phyloP scores from a whole-genome alignment of 2,797 vertebrate genomes.

The Kryptolebias ocellatus region DNA sequence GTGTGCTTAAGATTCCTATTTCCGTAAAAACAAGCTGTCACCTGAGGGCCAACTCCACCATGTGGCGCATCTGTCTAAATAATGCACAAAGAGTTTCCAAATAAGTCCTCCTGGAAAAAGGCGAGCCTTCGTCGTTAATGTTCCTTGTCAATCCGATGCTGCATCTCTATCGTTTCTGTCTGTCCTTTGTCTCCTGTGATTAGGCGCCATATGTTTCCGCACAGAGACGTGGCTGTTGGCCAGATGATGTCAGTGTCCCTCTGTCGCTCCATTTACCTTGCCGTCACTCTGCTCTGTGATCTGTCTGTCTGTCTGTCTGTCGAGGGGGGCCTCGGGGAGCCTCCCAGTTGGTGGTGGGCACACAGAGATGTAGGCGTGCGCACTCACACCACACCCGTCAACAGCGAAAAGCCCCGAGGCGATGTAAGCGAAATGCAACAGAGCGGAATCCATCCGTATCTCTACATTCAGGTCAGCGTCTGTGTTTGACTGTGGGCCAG shows the following conservation, averaged over 20 bases:
- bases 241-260: conserved; percentile 64
- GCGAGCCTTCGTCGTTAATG: not conserved
- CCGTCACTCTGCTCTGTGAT: conserved; percentile 8
- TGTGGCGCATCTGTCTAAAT: conserved; percentile 2
- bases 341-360: conserved; percentile 15
- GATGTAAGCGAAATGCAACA: conserved; percentile 41
- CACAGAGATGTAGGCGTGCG: not conserved
- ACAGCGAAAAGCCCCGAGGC: conserved; percentile 50
- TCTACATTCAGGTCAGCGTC: conserved; percentile 66
- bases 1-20: not conserved
- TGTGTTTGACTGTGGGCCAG: conserved; percentile 5
- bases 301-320: conserved; percentile 18
- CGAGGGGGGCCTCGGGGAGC: conserved; percentile 15
- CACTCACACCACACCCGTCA: conserved; percentile 16
- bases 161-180: conserved; percentile 21
- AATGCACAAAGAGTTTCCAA: conserved; percentile 18
- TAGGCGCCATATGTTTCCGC: conserved; percentile 52
- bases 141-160: conserved; percentile 1
- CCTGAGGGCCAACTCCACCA: not conserved
- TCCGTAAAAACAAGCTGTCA: not conserved
- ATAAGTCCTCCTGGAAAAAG: not conserved
- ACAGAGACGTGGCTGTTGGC: conserved; percentile 39
- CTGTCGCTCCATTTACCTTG: conserved; percentile 52
- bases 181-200: conserved; percentile 54
- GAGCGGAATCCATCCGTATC: conserved; percentile 59